Evolutionary conservation across 2,888 invertebrate species (phyloP), one percentile per base, ranked within the genome.

Genomic region (Lasioglossum morio): DNA sequence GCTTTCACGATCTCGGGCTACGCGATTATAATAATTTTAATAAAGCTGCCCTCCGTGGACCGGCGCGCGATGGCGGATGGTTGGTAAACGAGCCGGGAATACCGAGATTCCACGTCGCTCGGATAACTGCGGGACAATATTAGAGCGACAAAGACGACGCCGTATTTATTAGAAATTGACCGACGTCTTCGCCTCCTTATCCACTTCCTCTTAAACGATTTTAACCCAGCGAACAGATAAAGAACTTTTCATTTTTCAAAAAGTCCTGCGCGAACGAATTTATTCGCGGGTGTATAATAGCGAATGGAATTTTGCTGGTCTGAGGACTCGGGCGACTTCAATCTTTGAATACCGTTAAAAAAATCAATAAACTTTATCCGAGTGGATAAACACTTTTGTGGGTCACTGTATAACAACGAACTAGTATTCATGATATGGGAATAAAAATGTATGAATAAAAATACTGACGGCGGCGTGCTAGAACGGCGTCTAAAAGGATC

Each of bases 1-100:
- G 80, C 72, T 12, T 86, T 87, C 57, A 84, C 83, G 85, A 73
- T 81, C 34, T 77, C 83, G 30, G 23, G 46, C 78, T 72, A 79
- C 78, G 81, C 79, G 88, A 92, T 93, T 93, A 91, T 92, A 93
- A 93, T 93, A 93, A 93, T 93, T 93, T 94, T 92, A 94, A 94
- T 94, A 93, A 93, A 93, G 92, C 90, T 79, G 77, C 27, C 83
- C 86, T 80, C 75, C 63, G 63, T 63, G 30, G 63, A 30, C 63
- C 63, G 63, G 53, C 23, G 53, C 53, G 63, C 30, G 27, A 30
- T 16, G 69, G 70, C 77, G 37, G 73, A 81, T 85, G 69, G 60
- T 46, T n/a, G 74, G 70, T 70, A 46, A 48, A 74, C 53, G 48
- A 77, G 53, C 69, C 75, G 48, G 57, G 78, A 63, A 77, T 80